Evolutionary conservation across 53 echinoderm and acorn worm genomes (phyloP), one percentile per base, ranked within the genome.

Genomic region (Actinopyga echinites): DNA sequence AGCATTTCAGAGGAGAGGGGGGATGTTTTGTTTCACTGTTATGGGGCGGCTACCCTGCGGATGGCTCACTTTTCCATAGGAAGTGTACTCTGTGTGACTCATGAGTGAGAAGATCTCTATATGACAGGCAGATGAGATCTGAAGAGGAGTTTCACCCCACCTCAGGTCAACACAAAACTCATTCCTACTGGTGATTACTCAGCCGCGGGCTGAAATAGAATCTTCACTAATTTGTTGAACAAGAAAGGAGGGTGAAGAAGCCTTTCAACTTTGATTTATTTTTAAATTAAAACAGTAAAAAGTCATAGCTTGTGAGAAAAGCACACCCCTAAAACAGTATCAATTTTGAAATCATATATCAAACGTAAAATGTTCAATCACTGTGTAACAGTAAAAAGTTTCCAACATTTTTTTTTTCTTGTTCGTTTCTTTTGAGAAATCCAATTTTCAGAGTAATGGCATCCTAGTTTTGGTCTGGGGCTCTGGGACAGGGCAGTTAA

Each of bases 341-440:
- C 71, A 71, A 71, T 71, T 71, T 42, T 71, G 71, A 71, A 71
- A 71, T 71, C 71, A 71, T 71, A 71, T 71, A 40, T 71, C 71
- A 71, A 71, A 71, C 71, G 31, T 71, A 66, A 66, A 60, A 66
- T 32, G 40, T 37, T 38, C 40, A 42, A 40, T 71, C 40, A 40
- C 37, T 4, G 40, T 71, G 71, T 44, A 71, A 21, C 24, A 12
- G 29, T 28, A 63, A 49, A 44, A 49, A 49, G 49, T 49, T 49
- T 49, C 17, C 49, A 49, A 6, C 21, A 19, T 55, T 55, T 55
- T 55, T 55, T 55, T 55, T 54, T 12, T 62, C 62, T 11, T 63
- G 12, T 23, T 23, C 63, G 3, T 63, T 31, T 63, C 3, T 21
- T 34, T 71, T 42, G 40, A n/a, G 13, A 42, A 36, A 35, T 67